Conservation (phyloP, 2,113 vertebrate genomes). For the Nasalis larvatus region DNA sequence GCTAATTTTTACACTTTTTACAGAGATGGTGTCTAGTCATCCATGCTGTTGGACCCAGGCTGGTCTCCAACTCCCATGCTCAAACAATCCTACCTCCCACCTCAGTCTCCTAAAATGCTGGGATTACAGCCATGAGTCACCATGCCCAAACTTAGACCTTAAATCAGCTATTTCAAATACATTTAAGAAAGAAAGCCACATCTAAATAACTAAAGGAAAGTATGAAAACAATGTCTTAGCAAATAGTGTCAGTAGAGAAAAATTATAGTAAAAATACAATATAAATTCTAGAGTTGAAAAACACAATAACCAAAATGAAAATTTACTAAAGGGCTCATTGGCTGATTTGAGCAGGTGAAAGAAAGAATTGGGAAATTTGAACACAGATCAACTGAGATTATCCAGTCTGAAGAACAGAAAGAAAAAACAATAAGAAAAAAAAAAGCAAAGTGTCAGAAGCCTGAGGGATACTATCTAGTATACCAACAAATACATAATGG, state of each 20-base stretch:
- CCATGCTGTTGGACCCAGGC: no score
- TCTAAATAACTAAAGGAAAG: neutral
- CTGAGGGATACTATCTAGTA: neutral
- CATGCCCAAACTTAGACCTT: neutral
- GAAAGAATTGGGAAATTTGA: neutral
- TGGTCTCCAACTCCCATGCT: no score
- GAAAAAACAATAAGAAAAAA: neutral
- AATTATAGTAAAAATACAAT: neutral
- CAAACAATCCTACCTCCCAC: no score
- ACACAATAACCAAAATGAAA: neutral
- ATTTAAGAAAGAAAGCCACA: neutral
- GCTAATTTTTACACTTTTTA: no score
- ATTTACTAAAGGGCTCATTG: neutral
- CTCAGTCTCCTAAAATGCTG: no score
- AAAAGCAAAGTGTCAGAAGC: neutral
- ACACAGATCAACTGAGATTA: neutral
- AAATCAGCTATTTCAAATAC: neutral
- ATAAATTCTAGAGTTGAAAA: neutral
- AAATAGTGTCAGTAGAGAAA: neutral
- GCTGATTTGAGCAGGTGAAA: neutral
- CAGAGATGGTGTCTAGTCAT: no score
- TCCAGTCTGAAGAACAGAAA: neutral
- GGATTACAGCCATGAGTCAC: no score
- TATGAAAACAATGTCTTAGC: neutral
- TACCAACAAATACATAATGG: neutral